Evolutionary conservation across 1,140 invertebrate genomes (phyloP), one percentile per base, ranked within the genome.

Genomic region (Drosophila guanche): DNA sequence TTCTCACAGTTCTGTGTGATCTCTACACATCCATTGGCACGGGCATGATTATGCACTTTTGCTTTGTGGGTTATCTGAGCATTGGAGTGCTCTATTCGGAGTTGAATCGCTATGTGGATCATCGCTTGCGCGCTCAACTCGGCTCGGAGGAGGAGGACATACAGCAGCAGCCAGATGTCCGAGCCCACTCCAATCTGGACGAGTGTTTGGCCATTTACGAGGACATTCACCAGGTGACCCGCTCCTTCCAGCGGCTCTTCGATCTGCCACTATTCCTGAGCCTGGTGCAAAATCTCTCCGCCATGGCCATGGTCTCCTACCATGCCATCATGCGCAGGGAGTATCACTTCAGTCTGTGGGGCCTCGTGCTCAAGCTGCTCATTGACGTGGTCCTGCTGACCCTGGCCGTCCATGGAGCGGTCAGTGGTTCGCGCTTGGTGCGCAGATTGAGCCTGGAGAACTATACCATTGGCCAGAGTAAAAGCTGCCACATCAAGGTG

Each of bases 131-230:
- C 1, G 14, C 50, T 0, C 61, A 75, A 7, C 25, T 88, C 0
- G 7, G 22, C 0, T 41, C 46, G 10, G 42, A 22, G 10, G 8
- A n/a, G 1, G 1, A 1, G 5, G 22, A 10, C 0, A 16, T 29
- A 0, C 10, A 60, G 5, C 2, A 12, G 0, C 62, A 47, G 43
- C 41, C 62, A 1, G 10, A 7, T 2, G 23, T 25, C 0, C 10
- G 41, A 2, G 68, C 61, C 0, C 33, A 42, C 0, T 6, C 25
- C 0, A 54, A 43, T n/a, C 33, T 86, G 42, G 43, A 83, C 12
- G 71, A 78, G 41, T 81, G 78, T 22, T 20, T 88, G 10, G n/a
- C 4, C 14, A 57, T 88, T 5, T 88, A 88, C 45, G 71, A 83
- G 14, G 70, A 63, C 10, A 69, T 88, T 2, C 60, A 83, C 1